phyloP scores from a whole-genome alignment of 2,113 vertebrate species.

The western clawed frog (Xenopus tropicalis) region DNA sequence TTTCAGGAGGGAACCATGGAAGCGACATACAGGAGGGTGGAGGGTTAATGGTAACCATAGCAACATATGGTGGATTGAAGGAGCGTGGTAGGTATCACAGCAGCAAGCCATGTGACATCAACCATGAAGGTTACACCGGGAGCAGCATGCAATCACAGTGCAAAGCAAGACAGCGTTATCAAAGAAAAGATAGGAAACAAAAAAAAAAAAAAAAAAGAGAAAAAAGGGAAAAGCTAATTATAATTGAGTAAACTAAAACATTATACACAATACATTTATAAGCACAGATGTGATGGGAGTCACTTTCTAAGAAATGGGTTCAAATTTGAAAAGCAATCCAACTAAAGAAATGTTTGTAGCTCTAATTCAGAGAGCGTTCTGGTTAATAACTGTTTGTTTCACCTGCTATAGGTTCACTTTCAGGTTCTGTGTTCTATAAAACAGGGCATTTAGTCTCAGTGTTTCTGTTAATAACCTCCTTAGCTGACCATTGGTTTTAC shows the following conservation, averaged over 20 bases:
- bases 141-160: constrained; percentile 75
- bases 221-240: constrained; percentile 78
- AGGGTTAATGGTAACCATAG: constrained; percentile 86
- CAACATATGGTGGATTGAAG: constrained; percentile 71
- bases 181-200: constrained; percentile 59
- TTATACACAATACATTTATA: constrained; percentile 72
- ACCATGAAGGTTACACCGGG: constrained; percentile 78
- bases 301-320: constrained; percentile 12
- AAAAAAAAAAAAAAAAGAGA: constrained; percentile 62
- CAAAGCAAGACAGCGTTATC: constrained; percentile 72
- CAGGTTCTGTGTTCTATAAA: too few relatives aligned
- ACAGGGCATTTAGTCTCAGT: too few relatives aligned
- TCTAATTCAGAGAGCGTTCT: too few relatives aligned
- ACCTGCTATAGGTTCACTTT: too few relatives aligned
- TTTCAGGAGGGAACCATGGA: constrained; percentile 87
- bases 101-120: constrained; percentile 84
- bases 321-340: constrained; percentile 12
- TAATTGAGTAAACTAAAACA: constrained; percentile 77
- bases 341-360: not conserved
- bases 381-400: too few relatives aligned
- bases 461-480: too few relatives aligned
- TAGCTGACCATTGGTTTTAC: too few relatives aligned
- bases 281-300: constrained; percentile 64
- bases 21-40: constrained; percentile 77
- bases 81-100: constrained; percentile 76